These are phyloP conservation scores for Gymnoscopelus braueri DNA, from an alignment of 2,797 vertebrate species.

Conservation along the genomic window DNA sequence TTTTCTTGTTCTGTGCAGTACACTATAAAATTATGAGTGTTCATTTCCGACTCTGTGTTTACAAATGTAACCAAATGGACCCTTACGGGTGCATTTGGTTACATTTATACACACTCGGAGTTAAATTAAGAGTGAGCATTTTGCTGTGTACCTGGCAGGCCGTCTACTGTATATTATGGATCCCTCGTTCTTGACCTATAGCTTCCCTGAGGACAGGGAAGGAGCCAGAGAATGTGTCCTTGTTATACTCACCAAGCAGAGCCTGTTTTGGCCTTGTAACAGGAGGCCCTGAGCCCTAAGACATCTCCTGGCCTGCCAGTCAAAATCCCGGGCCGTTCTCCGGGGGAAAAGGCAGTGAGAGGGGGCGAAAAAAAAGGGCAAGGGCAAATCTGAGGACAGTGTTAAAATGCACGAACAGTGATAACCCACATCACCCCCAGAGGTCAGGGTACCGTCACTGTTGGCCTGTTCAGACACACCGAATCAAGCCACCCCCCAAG, in stretches of 20 bases:
- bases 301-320: conserved; percentile 55
- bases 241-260: conserved; percentile 62
- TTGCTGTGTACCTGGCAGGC: conserved; percentile 5
- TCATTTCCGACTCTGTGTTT: too few species aligned
- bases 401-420: conserved; percentile 28
- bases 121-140: too few species aligned
- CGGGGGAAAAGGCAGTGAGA: conserved; percentile 23
- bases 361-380: conserved; percentile 19
- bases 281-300: conserved; percentile 56
- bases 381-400: conserved; percentile 27
- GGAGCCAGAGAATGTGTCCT: conserved; percentile 73
- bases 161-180: conserved; percentile 41
- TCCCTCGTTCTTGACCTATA: conserved; percentile 55
- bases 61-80: too few species aligned
- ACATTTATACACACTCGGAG: too few species aligned
- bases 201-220: conserved; percentile 54
- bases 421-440: conserved; percentile 8
- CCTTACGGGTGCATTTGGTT: too few species aligned
- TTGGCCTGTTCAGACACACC: background rate
- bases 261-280: conserved; percentile 70
- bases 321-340: conserved; percentile 46
- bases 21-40: too few species aligned
- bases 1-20: too few species aligned
- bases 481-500: background rate
- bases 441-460: background rate